Percentiles rank a stretch among this genome's conserved stretches.
phyloP scores from a whole-genome alignment of 1,140 invertebrate genomes.

The Dendroctonus ponderosae region DNA sequence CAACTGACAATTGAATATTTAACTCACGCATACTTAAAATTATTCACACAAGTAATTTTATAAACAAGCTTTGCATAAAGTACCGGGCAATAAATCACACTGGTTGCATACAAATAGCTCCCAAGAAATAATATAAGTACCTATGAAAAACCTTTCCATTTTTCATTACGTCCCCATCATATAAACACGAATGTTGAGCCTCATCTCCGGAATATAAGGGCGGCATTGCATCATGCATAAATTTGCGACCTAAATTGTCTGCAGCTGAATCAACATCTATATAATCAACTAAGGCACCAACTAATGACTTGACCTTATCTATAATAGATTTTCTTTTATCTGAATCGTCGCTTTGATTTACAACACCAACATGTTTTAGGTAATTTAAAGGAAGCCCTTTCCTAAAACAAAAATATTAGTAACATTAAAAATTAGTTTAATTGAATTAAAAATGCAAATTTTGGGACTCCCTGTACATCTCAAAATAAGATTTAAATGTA shows the following conservation, averaged over 20 bases:
- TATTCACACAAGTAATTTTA: too few relatives aligned
- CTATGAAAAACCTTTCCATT: constrained; percentile 63
- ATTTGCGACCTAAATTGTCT: constrained; percentile 80
- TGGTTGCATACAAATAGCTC: too few relatives aligned
- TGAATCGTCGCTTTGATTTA: constrained; percentile 57
- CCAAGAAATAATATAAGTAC: constrained; percentile 46
- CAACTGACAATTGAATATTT: too few relatives aligned
- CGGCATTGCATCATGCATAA: constrained; percentile 85
- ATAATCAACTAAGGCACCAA: constrained; percentile 63
- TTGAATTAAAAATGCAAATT: too few relatives aligned
- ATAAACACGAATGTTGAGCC: constrained; percentile 64
- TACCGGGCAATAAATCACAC: too few relatives aligned
- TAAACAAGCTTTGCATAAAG: too few relatives aligned
- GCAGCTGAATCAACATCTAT: constrained; percentile 77
- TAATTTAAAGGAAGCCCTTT: constrained; percentile 79
- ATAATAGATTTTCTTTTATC: constrained; percentile 58
- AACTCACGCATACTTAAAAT: too few relatives aligned
- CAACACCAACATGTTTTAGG: constrained; percentile 69
- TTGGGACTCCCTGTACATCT: background rate
- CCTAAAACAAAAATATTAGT: constrained; percentile 55
- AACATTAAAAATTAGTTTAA: too few relatives aligned
- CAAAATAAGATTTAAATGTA: too few relatives aligned
- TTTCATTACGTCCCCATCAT: constrained; percentile 67
- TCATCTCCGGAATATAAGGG: constrained; percentile 71
- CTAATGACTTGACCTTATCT: constrained; percentile 60